Base-by-base conservation (phyloP, 2,797 vertebrate species). In the Characodon lateralis region DNA sequence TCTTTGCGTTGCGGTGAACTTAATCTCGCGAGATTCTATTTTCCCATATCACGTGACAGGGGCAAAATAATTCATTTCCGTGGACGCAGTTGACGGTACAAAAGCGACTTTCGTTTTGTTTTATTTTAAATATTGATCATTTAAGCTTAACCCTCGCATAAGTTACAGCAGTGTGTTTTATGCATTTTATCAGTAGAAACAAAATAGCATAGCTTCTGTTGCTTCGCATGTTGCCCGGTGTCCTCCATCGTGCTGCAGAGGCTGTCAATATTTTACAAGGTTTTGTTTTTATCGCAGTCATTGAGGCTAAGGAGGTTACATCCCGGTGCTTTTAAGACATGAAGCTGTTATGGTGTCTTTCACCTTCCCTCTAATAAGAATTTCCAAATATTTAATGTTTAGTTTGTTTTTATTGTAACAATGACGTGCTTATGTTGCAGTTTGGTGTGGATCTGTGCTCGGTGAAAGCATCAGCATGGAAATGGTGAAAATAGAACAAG, bases 401-500 rank as follows among this genome's bases (percentile, higher is more conserved):
- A 31, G 0, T 24, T 48, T 28, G 5, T 55, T 63, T 39, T 9
- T 63, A 26, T 7, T 46, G 16, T 10, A 10, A 66, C 10, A 35
- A 7, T 14, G 4, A 0, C 84, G 55, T 63, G 80, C 2, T 39
- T 48, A 0, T 73, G 26, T 87, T 82, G 0, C 81, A 90, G 87
- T 50, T 83, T 31, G 46, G 56, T 75, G 78, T 56, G 35, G 48
- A 72, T 28, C 51, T 59, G 26, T 26, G 3, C 74, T 61, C 56
- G 46, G 50, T 75, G 39, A 80, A 66, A 82, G 26, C 78, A 73
- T 71, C 55, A 78, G 71, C 74, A 93, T 93, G 88, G 91, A 93
- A 24, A 77, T 90, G 90, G 0, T 90, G 73, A 93, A 93, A 78
- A 89, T 93, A 35, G 90, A 94, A 68, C 82, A 92, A 56, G 93